Conservation (phyloP, 2,113 vertebrate genomes). For the Toxotes chatareus region DNA sequence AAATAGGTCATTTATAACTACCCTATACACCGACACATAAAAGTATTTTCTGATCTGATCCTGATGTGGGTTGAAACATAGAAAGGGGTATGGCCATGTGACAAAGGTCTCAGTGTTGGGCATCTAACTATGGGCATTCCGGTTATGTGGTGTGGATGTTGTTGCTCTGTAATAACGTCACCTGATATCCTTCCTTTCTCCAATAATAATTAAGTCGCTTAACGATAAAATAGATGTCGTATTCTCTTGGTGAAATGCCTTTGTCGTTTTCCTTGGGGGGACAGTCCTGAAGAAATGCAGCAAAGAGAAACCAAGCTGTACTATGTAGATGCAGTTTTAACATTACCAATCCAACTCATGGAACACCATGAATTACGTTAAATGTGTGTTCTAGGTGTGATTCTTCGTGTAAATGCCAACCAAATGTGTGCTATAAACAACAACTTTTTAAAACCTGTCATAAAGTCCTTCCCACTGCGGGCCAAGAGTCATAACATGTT, state of each 20-base stretch:
- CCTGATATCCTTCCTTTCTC: too few relatives aligned
- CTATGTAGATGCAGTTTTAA: neutral
- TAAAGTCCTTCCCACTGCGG: neutral
- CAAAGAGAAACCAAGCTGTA: neutral
- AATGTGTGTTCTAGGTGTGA: neutral
- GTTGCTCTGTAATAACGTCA: too few relatives aligned
- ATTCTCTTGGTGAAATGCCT: neutral
- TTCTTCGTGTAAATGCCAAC: constrained; percentile 15
- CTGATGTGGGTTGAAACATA: neutral
- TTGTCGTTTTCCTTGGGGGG: too few relatives aligned
- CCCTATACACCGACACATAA: neutral
- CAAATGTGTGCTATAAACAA: constrained; percentile 12
- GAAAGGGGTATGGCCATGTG: neutral
- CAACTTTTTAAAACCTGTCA: neutral
- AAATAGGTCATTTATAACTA: too few relatives aligned
- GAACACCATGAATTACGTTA: too few relatives aligned
- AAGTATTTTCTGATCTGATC: neutral
- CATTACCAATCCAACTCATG: neutral
- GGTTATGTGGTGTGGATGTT: too few relatives aligned
- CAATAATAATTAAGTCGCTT: neutral
- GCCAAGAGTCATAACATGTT: constrained; percentile 22
- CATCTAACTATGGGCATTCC: too few relatives aligned
- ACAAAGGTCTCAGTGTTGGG: too few relatives aligned
- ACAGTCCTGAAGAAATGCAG: too few relatives aligned
- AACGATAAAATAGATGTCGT: neutral